Evolutionary conservation across 2,113 vertebrate species (phyloP), one percentile per base, ranked within the genome.

Genomic region (Leucosticte australis): DNA sequence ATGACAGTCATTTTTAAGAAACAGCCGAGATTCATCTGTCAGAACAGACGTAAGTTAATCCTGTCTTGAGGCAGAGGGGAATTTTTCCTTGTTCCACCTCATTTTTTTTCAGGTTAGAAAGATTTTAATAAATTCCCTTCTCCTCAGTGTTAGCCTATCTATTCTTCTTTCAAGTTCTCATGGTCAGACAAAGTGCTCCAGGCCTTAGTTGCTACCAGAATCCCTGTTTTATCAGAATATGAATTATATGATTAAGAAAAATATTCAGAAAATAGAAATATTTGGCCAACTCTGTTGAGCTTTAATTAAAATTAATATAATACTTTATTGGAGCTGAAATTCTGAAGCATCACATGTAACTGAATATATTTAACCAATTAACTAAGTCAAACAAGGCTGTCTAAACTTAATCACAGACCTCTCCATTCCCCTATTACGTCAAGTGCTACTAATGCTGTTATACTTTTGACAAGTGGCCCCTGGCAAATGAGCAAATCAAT

Each of bases 261-360:
- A 94, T 92, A 95, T 81, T 97, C 93, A 87, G 95, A 97, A 97
- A 98, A 97, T 84, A 97, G 95, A 98, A 98, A 97, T 97, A 98
- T 98, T 97, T 98, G 97, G 89, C 96, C 89, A 97, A 95, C 73
- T 87, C 96, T 95, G 93, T 91, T 91, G 95, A 96, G 95, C 90
- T 97, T 98, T 98, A 98, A 98, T 98, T 98, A 98, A 97, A 98
- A 98, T 98, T 97, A 98, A 98, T 97, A 97, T 97, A 95, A 96
- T 83, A 97, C 84, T 96, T 98, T 98, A 98, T 96, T 83, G 69
- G 91, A 97, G 94, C 92, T 9, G 91, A 98, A 98, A 97, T 96
- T 91, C 93, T 97, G 96, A 94, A 53, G 73, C 96, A 77, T 93
- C 80, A 89, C 92, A 71, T 94, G 97, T 95, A 97, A 97, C 95